Base-by-base conservation (phyloP, 2,888 invertebrate species). In the Colletes collaris region DNA sequence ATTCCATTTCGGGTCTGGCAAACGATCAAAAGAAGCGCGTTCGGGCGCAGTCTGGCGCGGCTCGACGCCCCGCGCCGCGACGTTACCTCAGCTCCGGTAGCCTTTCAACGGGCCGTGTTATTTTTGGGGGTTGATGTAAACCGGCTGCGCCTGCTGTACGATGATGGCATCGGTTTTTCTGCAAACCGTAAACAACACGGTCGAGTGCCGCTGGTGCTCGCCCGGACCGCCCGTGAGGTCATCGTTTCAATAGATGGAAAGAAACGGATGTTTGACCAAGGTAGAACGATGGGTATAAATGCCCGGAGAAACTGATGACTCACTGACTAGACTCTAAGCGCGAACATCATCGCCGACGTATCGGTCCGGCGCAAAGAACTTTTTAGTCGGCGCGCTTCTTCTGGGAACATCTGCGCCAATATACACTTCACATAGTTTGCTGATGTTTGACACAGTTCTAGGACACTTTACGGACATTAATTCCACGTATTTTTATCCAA, bases 101-200 rank as follows among this genome's bases (percentile, higher is more conserved):
- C 65, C 68, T 66, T 72, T 76, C 62, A 71, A 60, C 71, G n/a
- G 62, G 46, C 44, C 55, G 68, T 74, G 68, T 83, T 86, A 86
- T 86, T 86, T 85, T 85, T 49, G 85, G 77, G 73, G 69, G 66
- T 83, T 82, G 83, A 83, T 83, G 85, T 56, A 78, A 83, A 85
- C 81, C 79, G 76, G 81, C 81, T 75, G 76, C 62, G 55, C 67
- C 59, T 35, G 10, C 10, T 46, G 16, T 19, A 11, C 65, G 75
- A 49, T 64, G 75, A 72, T 64, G 73, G 67, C 79, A 79, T 80
- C 76, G 44, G 74, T 64, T 80, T 63, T 60, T 58, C 66, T 67
- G 59, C 60, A 69, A 80, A 80, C 72, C 67, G 76, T 71, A 16
- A 13, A 55, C 13, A 10, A 35, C 35, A 4, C 11, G 62, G 7